Percentiles rank a stretch among this genome's conserved stretches.
Conservation (phyloP, 2,113 vertebrate genomes). For the Passer montanus region DNA sequence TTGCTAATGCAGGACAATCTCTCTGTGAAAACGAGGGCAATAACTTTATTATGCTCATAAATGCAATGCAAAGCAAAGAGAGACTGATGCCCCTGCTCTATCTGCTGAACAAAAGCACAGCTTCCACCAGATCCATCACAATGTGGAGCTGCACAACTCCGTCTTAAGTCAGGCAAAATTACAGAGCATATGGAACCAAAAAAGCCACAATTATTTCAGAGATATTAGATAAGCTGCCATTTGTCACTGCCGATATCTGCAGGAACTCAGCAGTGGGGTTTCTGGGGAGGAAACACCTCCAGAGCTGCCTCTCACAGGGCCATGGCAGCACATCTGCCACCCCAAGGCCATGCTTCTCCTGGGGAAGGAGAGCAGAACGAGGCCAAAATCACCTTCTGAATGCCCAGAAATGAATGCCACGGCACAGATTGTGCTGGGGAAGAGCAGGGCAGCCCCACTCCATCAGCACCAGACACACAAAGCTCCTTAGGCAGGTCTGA, state of each 20-base stretch:
- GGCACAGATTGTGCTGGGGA: neutral
- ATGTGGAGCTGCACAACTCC: neutral
- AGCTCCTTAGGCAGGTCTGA: conserved; percentile 37
- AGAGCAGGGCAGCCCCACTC: neutral
- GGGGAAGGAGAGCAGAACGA: neutral
- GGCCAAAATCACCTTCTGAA: neutral
- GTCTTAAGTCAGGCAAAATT: conserved; percentile 12
- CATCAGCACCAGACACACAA: neutral
- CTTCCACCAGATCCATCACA: conserved; percentile 5
- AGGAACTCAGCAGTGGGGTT: accelerated
- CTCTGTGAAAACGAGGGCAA: conserved; percentile 72
- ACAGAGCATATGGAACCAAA: neutral
- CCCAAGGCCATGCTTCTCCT: neutral
- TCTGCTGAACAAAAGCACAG: conserved; percentile 26
- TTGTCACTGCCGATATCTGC: neutral
- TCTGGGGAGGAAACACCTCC: neutral
- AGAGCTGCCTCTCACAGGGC: neutral
- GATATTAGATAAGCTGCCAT: neutral
- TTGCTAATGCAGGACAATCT: conserved; percentile 67
- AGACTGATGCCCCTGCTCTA: conserved; percentile 3
- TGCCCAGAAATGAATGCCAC: accelerated
- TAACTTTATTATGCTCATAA: conserved; percentile 73
- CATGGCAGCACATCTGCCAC: neutral
- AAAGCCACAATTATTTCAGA: neutral
- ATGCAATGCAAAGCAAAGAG: conserved; percentile 65